Evolutionary conservation across 2,113 vertebrate species (phyloP).

Genomic region (Turdus rufiventris): DNA sequence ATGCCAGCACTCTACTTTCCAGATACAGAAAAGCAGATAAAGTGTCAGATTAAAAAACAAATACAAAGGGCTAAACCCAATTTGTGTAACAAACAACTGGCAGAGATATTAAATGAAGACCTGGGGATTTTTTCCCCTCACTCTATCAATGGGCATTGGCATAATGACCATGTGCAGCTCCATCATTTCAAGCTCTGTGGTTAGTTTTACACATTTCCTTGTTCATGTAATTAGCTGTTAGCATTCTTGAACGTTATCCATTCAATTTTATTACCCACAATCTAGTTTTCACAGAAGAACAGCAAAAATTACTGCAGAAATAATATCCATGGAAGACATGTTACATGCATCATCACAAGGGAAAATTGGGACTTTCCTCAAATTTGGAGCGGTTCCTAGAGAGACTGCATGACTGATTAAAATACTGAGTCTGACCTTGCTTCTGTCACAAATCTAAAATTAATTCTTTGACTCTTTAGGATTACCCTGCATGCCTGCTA

Average conservation of each 20-base stretch:
- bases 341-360: not conserved
- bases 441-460: not conserved
- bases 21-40: not conserved
- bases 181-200: not conserved
- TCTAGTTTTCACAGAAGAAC: not conserved
- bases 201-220: slow-evolving; percentile 37
- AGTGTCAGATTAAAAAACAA: slow-evolving; percentile 16
- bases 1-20: not conserved
- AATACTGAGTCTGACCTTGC: not conserved
- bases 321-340: not conserved
- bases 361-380: not conserved
- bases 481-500: not conserved
- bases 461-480: not conserved
- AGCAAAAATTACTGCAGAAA: not conserved
- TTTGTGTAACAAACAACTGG: not conserved
- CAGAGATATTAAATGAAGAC: not conserved
- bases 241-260: slow-evolving; percentile 7
- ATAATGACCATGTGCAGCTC: not conserved
- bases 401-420: not conserved
- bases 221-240: slow-evolving; percentile 53
- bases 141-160: not conserved
- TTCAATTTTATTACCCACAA: slow-evolving; percentile 42
- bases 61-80: slow-evolving; percentile 31
- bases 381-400: not conserved
- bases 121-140: not conserved